These are phyloP conservation scores for Nesometra sesokonis DNA, from an alignment of 35 echinoderm and acorn worm species.

Conservation along the genomic window DNA sequence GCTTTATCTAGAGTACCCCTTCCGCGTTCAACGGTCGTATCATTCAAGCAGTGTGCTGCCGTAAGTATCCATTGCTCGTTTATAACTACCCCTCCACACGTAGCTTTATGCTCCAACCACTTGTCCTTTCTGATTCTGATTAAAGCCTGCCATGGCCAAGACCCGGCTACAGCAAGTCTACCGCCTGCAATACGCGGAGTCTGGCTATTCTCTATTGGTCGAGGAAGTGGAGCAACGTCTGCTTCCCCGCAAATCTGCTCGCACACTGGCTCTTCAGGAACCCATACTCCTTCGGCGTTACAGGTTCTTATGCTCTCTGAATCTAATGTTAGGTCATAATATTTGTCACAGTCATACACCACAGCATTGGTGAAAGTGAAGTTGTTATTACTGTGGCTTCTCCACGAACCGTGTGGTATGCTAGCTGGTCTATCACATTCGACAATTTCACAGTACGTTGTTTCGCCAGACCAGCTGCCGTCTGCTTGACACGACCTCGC, in stretches of 20 bases:
- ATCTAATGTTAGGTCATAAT: constrained; percentile 15
- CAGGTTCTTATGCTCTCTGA: constrained; percentile 4
- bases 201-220: background rate
- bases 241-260: constrained; percentile 11
- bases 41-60: constrained; percentile 36
- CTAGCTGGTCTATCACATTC: constrained; percentile 2
- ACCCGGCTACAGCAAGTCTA: background rate
- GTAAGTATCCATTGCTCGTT: constrained; percentile 43
- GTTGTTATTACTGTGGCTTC: constrained; percentile 10
- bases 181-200: constrained; percentile 15
- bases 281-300: constrained; percentile 11
- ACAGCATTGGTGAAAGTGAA: constrained; percentile 35
- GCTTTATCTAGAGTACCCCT: background rate
- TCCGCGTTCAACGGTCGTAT: background rate
- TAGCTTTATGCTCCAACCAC: background rate
- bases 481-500: constrained; percentile 15
- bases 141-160: constrained; percentile 35
- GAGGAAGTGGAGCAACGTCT: background rate
- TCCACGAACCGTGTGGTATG: constrained; percentile 9
- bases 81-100: constrained; percentile 27
- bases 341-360: constrained; percentile 15
- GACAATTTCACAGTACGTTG: constrained; percentile 20
- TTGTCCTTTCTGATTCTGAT: background rate
- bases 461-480: constrained; percentile 28
- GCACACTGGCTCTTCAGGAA: constrained; percentile 3